Evolutionary conservation across 2,888 invertebrate genomes (phyloP).

Genomic region (Caenorhabditis wallacei): DNA sequence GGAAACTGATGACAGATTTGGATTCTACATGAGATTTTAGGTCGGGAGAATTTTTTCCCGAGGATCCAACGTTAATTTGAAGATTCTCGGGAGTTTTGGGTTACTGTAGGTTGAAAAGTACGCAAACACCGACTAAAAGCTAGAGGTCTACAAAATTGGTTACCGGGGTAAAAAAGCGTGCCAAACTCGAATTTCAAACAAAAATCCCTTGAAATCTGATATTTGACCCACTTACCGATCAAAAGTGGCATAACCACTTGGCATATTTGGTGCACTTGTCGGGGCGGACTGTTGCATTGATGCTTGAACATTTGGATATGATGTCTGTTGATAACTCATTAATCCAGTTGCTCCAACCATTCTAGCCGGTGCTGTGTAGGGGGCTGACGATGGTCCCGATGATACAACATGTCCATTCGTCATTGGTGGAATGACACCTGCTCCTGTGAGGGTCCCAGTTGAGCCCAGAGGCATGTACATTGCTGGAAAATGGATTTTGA

Average conservation of each 20-base stretch:
- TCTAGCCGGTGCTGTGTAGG: slow-evolving; percentile 61
- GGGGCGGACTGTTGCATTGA: slow-evolving; percentile 32
- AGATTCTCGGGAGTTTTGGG: too few relatives aligned
- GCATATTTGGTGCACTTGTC: slow-evolving; percentile 10
- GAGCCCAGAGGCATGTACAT: slow-evolving; percentile 52
- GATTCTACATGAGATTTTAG: too few relatives aligned
- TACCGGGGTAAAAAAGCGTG: too few relatives aligned
- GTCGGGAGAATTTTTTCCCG: too few relatives aligned
- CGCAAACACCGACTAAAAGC: background rate
- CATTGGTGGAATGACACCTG: slow-evolving; percentile 25
- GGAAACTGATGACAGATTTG: too few relatives aligned
- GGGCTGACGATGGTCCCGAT: slow-evolving; percentile 18
- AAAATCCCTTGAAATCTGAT: background rate
- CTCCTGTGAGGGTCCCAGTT: slow-evolving; percentile 12
- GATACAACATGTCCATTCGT: slow-evolving; percentile 48
- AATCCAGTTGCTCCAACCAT: slow-evolving; percentile 65
- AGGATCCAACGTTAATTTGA: too few relatives aligned
- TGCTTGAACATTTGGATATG: slow-evolving; percentile 52
- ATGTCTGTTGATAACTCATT: slow-evolving; percentile 64
- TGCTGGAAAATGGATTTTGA: slow-evolving; percentile 27
- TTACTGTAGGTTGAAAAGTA: background rate
- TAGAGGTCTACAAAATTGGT: background rate
- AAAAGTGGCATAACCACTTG: slow-evolving; percentile 58
- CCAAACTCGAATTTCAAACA: background rate
- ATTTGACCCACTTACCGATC: slow-evolving; percentile 49